Percentiles rank a stretch among this genome's conserved stretches.
These are phyloP conservation scores for Atlantisia rogersi DNA, from an alignment of 2,113 vertebrate species.

Conservation along the genomic window DNA sequence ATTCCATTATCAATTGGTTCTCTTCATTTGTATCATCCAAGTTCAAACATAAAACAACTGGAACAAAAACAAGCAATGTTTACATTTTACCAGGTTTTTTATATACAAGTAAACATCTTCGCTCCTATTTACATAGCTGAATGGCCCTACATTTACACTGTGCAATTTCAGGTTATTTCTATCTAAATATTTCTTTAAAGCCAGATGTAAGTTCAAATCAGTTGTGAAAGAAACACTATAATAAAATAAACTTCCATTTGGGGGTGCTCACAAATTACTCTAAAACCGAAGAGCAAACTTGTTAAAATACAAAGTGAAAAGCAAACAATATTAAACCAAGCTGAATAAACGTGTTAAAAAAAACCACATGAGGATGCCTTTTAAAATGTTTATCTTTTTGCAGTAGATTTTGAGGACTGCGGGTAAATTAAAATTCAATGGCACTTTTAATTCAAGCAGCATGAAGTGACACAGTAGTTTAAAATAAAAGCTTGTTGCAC, in stretches of 20 bases:
- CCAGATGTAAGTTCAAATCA: conserved; percentile 75
- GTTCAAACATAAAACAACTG: conserved; percentile 25
- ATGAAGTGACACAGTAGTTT: neutral
- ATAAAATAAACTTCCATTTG: conserved; percentile 78
- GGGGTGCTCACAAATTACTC: conserved; percentile 67
- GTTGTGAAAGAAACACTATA: conserved; percentile 76
- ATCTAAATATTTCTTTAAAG: conserved; percentile 79
- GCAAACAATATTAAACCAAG: conserved; percentile 41
- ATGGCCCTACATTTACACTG: conserved; percentile 71
- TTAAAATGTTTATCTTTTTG: neutral
- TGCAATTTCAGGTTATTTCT: conserved; percentile 71
- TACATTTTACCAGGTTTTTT: conserved; percentile 73
- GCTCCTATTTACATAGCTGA: conserved; percentile 77
- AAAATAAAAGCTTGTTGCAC: neutral
- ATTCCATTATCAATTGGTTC: conserved; percentile 59
- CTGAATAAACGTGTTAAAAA: neutral
- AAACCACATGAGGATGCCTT: neutral
- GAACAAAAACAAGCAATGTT: conserved; percentile 60
- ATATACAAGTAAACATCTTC: conserved; percentile 78
- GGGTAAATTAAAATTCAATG: neutral
- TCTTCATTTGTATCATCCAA: conserved; percentile 29
- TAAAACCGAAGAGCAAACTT: conserved; percentile 39
- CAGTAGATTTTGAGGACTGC: neutral
- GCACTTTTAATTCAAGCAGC: neutral
- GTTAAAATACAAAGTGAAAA: conserved; percentile 66